Conservation (phyloP, 30 jellyfish, hydroid and myxozoan species). For the Haliclystus octoradiatus region DNA sequence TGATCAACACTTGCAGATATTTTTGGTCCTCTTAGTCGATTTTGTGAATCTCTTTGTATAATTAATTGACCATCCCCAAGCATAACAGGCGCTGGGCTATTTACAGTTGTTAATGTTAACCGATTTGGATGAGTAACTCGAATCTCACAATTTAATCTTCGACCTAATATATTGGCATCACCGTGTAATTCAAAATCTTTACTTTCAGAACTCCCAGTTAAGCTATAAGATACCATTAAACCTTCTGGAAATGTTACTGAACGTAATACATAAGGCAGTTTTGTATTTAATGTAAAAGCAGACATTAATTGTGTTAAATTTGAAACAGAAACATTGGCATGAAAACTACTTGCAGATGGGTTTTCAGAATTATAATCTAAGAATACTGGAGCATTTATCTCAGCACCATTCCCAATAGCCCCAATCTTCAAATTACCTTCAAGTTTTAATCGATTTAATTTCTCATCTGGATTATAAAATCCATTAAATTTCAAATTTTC, state of each 20-base stretch:
- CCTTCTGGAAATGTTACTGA: conserved; percentile 82
- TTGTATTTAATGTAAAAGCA: conserved; percentile 67
- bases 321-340: conserved; percentile 68
- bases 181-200: conserved; percentile 55
- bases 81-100: conserved; percentile 98
- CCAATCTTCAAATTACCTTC: conserved; percentile 64
- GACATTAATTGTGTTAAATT: conserved; percentile 42
- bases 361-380: conserved; percentile 58
- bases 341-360: conserved; percentile 62
- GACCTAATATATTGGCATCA: conserved; percentile 65
- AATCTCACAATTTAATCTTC: conserved; percentile 56
- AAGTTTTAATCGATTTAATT: conserved; percentile 38
- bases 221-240: conserved; percentile 66
- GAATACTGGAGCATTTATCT: conserved; percentile 57
- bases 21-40: conserved; percentile 74
- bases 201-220: conserved; percentile 18
- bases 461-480: conserved; percentile 42
- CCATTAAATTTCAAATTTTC: conserved; percentile 42
- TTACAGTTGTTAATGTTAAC: conserved; percentile 60
- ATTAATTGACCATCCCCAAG: conserved; percentile 86
- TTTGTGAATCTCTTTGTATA: conserved; percentile 49
- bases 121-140: conserved; percentile 51
- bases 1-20: conserved; percentile 62
- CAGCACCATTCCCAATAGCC: conserved; percentile 63
- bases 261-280: conserved; percentile 64